These are phyloP conservation scores for Microtus obscurus DNA, from an alignment of 2,797 vertebrate species.

Conservation along the genomic window DNA sequence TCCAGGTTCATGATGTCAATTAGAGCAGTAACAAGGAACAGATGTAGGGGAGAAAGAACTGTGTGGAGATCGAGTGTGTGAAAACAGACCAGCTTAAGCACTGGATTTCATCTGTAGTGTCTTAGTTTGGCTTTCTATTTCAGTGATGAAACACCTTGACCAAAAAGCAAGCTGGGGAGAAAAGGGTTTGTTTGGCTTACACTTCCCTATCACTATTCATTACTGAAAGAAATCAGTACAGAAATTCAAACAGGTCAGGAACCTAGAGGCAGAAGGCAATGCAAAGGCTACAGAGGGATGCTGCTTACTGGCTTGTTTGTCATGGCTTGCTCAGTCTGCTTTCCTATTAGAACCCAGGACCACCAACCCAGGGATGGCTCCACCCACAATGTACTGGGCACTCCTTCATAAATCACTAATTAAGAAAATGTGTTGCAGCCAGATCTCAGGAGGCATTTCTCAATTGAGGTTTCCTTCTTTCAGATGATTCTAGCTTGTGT, in stretches of 20 bases:
- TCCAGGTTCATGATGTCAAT: not conserved
- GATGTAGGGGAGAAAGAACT: not conserved
- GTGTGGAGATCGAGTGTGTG: not conserved
- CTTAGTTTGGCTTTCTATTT: not conserved
- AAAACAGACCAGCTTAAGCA: not conserved
- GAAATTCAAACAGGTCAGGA: not conserved
- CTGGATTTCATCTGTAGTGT: not conserved
- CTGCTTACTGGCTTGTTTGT: not conserved
- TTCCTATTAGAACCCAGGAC: not conserved
- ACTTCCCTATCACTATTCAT: not conserved
- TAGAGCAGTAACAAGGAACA: not conserved
- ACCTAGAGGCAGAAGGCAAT: not conserved
- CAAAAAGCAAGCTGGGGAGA: not conserved
- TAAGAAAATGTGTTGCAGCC: not conserved
- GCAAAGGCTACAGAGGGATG: not conserved
- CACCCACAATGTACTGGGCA: not conserved
- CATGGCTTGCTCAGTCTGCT: not conserved
- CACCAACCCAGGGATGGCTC: not conserved
- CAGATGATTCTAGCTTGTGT: not conserved
- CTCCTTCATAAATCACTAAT: not conserved
- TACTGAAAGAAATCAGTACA: not conserved
- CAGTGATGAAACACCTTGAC: not conserved
- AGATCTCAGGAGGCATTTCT: not conserved
- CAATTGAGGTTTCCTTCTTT: not conserved
- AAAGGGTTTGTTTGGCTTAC: not conserved